Percentiles rank a stretch among this genome's conserved stretches.
Conservation (phyloP, 2,797 vertebrate species). For the Syngnathus acus region DNA sequence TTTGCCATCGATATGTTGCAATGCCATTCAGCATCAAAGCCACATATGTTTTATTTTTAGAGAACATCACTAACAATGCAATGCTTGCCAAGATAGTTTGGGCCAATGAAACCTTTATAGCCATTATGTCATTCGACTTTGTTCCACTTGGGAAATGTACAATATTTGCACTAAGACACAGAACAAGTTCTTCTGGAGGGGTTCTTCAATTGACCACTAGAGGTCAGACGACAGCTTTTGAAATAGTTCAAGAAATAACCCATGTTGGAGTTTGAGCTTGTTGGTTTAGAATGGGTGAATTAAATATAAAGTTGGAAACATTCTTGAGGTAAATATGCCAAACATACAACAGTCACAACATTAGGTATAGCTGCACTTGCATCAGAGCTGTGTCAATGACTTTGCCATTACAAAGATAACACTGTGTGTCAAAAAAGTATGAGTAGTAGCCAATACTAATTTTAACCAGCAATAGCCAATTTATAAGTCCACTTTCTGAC, state of each 20-base stretch:
- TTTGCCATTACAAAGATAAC: neutral
- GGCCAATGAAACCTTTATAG: too few species aligned
- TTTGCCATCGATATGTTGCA: neutral
- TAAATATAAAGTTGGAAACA: neutral
- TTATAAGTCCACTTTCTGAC: too few species aligned
- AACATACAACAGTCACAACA: neutral
- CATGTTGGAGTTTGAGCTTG: neutral
- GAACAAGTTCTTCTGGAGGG: too few species aligned
- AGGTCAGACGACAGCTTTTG: constrained; percentile 27
- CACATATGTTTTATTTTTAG: neutral
- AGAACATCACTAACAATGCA: too few species aligned
- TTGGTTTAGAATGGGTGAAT: neutral
- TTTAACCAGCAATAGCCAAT: neutral
- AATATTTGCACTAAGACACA: too few species aligned
- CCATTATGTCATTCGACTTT: too few species aligned
- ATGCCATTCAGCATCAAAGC: neutral
- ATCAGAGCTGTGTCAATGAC: neutral
- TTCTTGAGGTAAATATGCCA: neutral
- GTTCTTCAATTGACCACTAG: constrained; percentile 41
- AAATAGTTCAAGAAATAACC: neutral
- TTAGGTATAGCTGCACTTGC: neutral
- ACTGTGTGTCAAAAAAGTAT: neutral
- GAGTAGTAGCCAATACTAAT: neutral
- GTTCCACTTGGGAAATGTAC: too few species aligned
- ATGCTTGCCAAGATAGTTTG: too few species aligned